Evolutionary conservation across 2,797 vertebrate species (phyloP).

Genomic region (Microctenopoma lineatum): DNA sequence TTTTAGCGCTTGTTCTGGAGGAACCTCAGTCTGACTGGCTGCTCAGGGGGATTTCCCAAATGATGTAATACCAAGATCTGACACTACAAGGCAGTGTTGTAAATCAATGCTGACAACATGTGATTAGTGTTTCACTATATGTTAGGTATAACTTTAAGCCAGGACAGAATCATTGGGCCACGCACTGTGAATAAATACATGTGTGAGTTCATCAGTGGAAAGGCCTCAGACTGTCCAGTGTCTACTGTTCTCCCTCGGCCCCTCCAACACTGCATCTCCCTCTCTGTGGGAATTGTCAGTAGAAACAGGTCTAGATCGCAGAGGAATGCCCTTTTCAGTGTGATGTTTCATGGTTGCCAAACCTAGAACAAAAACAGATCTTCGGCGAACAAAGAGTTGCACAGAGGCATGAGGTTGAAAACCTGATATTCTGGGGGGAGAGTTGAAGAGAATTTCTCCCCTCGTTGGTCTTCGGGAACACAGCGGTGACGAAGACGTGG

Average conservation of each 20-base stretch:
- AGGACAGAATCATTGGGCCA: constrained; percentile 2
- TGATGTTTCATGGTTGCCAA: constrained; percentile 17
- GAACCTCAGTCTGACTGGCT: constrained; percentile 37
- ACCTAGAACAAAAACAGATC: neutral
- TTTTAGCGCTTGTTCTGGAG: constrained; percentile 13
- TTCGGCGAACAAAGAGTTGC: constrained; percentile 21
- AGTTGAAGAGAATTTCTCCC: constrained; percentile 1
- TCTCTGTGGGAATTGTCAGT: constrained; percentile 29
- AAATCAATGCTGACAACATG: constrained; percentile 30
- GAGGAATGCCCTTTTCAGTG: constrained; percentile 34
- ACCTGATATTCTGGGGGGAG: constrained; percentile 5
- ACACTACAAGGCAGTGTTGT: constrained; percentile 72
- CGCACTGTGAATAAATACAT: neutral
- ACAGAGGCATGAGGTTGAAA: constrained; percentile 8
- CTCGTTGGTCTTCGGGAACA: constrained; percentile 18
- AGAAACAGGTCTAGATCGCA: constrained; percentile 45
- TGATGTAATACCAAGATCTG: constrained; percentile 60
- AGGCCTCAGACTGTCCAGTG: neutral
- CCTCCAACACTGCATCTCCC: neutral
- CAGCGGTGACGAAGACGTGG: constrained; percentile 1
- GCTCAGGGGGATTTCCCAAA: constrained; percentile 46
- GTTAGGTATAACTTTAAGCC: neutral
- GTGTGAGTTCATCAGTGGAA: neutral
- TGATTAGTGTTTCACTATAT: constrained; percentile 7
- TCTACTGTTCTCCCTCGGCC: neutral